Conservation (phyloP, 1,140 invertebrate species). For the Drosophila tropicalis region DNA sequence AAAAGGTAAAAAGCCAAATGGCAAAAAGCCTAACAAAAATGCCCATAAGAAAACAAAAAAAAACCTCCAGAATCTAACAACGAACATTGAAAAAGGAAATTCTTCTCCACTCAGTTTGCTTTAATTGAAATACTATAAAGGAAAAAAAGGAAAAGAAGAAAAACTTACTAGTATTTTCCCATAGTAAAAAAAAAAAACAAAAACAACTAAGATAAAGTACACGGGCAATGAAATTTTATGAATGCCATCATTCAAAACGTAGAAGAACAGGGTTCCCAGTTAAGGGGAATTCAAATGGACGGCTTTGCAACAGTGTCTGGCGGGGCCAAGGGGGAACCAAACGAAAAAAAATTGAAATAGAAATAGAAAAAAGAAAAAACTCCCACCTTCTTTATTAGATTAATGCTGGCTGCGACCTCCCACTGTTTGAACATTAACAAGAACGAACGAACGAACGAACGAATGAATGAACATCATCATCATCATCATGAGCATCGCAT, state of each 20-base stretch:
- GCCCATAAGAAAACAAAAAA: not conserved
- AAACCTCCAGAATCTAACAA: not conserved
- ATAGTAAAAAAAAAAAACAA: not conserved
- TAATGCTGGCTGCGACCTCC: conserved; percentile 59
- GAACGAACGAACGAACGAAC: conserved; percentile 12
- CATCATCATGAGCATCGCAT: conserved; percentile 53
- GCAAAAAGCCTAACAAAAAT: not conserved
- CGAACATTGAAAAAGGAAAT: conserved; percentile 4
- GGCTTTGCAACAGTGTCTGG: not conserved
- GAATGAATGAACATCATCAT: conserved; percentile 37
- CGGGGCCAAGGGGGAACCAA: conserved; percentile 18
- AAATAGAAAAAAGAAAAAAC: conserved; percentile 34
- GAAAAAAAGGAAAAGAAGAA: conserved; percentile 15
- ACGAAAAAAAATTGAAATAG: conserved; percentile 7
- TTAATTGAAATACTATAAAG: conserved; percentile 9
- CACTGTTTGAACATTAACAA: conserved; percentile 32
- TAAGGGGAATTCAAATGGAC: not conserved
- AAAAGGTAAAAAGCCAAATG: conserved; percentile 40
- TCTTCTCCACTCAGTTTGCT: not conserved
- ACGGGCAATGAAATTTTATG: conserved; percentile 56
- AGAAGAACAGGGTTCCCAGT: conserved; percentile 1
- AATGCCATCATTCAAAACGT: conserved; percentile 48
- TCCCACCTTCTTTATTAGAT: conserved; percentile 78
- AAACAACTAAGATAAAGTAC: conserved; percentile 40
- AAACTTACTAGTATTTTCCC: not conserved